A percentile compares a stretch with the other conserved stretches of the same genome.
Conservation (phyloP, 1,140 invertebrate genomes). For the Philotrypesis tridentata region DNA sequence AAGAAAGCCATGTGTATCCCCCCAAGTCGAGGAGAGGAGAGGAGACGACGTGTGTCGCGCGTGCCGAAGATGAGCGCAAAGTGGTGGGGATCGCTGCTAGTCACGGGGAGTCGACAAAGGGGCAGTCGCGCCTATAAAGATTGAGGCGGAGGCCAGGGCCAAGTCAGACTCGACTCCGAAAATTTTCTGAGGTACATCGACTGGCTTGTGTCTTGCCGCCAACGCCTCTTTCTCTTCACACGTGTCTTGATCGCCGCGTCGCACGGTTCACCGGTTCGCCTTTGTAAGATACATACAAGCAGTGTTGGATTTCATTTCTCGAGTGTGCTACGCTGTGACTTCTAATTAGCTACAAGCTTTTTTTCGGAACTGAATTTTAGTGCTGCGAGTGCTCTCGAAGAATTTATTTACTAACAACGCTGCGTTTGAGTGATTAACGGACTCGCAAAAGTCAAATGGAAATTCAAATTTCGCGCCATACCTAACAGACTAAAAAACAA, state of each 20-base stretch:
- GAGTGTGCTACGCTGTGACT: not conserved
- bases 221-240: not conserved
- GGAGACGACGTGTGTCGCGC: slow-evolving; percentile 56
- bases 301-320: not conserved
- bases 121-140: slow-evolving; percentile 69
- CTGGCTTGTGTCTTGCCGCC: slow-evolving; percentile 34
- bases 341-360: not conserved
- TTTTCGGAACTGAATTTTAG: not conserved
- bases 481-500: too few relatives aligned
- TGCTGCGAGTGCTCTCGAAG: not conserved
- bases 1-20: slow-evolving; percentile 61
- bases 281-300: slow-evolving; percentile 13
- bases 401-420: too few relatives aligned
- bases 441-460: too few relatives aligned
- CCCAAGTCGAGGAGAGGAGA: slow-evolving; percentile 9
- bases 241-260: not conserved
- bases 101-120: slow-evolving; percentile 43
- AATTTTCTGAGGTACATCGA: slow-evolving; percentile 64
- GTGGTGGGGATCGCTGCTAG: slow-evolving; percentile 54
- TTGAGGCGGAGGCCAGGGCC: slow-evolving; percentile 66
- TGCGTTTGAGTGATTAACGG: too few relatives aligned
- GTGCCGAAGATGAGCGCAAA: slow-evolving; percentile 49
- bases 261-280: not conserved
- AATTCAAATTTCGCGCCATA: too few relatives aligned
- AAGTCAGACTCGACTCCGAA: slow-evolving; percentile 70